Evolutionary conservation across 1,140 invertebrate genomes (phyloP), one percentile per base, ranked within the genome.

Genomic region (Plodia interpunctella): DNA sequence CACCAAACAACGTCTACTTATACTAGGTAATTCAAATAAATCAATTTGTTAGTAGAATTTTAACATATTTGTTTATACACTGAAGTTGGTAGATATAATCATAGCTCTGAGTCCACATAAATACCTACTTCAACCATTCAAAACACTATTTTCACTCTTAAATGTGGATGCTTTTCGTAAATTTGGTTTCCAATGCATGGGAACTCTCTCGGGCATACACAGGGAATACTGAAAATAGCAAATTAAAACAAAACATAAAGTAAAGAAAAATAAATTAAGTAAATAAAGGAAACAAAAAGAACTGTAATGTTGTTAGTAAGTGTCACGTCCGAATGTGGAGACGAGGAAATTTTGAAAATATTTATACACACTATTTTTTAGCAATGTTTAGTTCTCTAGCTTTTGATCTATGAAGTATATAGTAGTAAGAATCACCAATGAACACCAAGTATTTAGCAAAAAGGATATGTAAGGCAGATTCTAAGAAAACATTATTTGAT

Each of bases 141-240:
- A 82, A 76, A 90, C 81, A 88, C 84, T 87, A 90, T 90, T 86
- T 87, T 89, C 83, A 80, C 83, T 87, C 78, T 85, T 86, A 88
- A 83, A 87, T 74, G 80, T 88, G 72, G 87, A 85, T 80, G 87
- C 81, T 87, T 88, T 87, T 78, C 80, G 76, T 80, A 88, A 88
- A 82, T 88, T 85, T 86, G 86, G 86, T 76, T 88, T 87, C 86
- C 86, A 88, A 87, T 88, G 77, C 84, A 90, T 88, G 72, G 81
- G 80, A 69, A 90, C 87, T 88, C 89, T 90, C 71, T 88, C 84
- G 68, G 89, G 89, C 89, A 90, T 90, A 90, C 83, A 90, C 80
- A 91, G 78, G 79, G 86, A 88, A 78, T 85, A 90, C 88, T 90
- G 84, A 82, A 90, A 25, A 91, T 80, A 65, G 63, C 71, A 83